Percentiles rank a stretch among this genome's conserved stretches.
Evolutionary conservation across 1,140 invertebrate species (phyloP).

Genomic region (Myzus persicae): DNA sequence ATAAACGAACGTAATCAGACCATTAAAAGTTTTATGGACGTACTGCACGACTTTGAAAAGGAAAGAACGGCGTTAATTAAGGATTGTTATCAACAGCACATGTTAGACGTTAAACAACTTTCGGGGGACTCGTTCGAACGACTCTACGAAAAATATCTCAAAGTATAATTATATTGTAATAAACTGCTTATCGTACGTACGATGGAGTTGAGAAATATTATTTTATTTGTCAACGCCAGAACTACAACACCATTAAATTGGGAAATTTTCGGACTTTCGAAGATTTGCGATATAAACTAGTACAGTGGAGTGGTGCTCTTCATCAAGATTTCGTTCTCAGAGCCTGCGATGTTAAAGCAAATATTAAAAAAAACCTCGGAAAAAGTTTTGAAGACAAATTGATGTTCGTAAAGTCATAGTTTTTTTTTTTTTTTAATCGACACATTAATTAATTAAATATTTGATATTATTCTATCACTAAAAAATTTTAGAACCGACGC

Average conservation of each 20-base stretch:
- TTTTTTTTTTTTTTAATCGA: not conserved
- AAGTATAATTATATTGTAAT: not conserved
- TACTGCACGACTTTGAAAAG: not conserved
- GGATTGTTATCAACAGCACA: not conserved
- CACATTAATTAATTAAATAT: not conserved
- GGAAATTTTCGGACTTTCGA: slow-evolving; percentile 42
- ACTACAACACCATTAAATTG: slow-evolving; percentile 31
- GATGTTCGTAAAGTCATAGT: not conserved
- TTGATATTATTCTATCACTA: not conserved
- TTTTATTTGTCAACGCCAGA: not conserved
- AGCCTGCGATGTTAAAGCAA: not conserved
- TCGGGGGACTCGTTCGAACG: not conserved
- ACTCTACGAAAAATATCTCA: slow-evolving; percentile 15
- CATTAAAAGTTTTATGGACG: not conserved
- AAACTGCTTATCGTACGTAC: not conserved
- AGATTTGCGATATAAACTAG: not conserved
- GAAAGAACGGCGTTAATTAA: not conserved
- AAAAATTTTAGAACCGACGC: not conserved
- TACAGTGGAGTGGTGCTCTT: not conserved
- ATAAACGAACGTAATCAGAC: not conserved
- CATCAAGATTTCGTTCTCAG: not conserved
- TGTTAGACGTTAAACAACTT: not conserved
- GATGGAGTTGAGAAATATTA: not conserved
- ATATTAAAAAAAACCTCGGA: not conserved
- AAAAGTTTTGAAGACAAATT: not conserved